Percentiles rank a stretch among this genome's conserved stretches.
These are phyloP conservation scores for Alosa sapidissima DNA, from an alignment of 2,797 vertebrate genomes.

Conservation along the genomic window DNA sequence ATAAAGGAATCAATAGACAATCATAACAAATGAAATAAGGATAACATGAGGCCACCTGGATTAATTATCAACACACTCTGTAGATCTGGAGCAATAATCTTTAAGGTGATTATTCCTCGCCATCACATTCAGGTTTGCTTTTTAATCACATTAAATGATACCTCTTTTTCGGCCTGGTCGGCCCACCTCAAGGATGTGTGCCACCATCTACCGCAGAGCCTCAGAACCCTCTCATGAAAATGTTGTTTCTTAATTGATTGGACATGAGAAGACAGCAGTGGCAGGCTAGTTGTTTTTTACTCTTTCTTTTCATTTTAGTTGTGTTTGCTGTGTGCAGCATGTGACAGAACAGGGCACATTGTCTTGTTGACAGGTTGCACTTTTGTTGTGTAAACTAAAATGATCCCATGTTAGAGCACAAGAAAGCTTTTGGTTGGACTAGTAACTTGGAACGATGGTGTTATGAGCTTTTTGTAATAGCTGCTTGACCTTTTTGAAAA, in stretches of 20 bases:
- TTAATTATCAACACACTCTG: constrained; percentile 59
- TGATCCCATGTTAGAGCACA: constrained; percentile 55
- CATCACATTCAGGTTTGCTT: constrained; percentile 51
- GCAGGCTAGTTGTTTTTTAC: constrained; percentile 38
- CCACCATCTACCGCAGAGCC: constrained; percentile 27
- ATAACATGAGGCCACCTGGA: constrained; percentile 67
- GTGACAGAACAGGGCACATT: constrained; percentile 69
- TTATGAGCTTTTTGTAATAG: constrained; percentile 51
- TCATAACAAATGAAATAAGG: constrained; percentile 75
- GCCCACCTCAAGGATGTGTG: constrained; percentile 23
- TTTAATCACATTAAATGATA: constrained; percentile 47
- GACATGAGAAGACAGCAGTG: constrained; percentile 39
- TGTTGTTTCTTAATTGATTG: constrained; percentile 42
- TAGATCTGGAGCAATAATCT: constrained; percentile 74
- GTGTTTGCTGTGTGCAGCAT: constrained; percentile 51
- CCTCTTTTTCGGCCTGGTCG: constrained; percentile 26
- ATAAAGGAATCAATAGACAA: constrained; percentile 89
- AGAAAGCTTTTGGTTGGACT: constrained; percentile 51
- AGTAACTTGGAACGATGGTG: constrained; percentile 51
- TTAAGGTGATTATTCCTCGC: constrained; percentile 63
- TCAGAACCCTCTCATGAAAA: constrained; percentile 22
- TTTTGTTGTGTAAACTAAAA: constrained; percentile 56
- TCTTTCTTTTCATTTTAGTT: constrained; percentile 42
- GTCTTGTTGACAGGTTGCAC: constrained; percentile 63
- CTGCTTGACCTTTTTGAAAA: constrained; percentile 39